These are phyloP conservation scores for Ornithoptera alexandrae DNA, from an alignment of 2,888 invertebrate species.

Conservation along the genomic window DNA sequence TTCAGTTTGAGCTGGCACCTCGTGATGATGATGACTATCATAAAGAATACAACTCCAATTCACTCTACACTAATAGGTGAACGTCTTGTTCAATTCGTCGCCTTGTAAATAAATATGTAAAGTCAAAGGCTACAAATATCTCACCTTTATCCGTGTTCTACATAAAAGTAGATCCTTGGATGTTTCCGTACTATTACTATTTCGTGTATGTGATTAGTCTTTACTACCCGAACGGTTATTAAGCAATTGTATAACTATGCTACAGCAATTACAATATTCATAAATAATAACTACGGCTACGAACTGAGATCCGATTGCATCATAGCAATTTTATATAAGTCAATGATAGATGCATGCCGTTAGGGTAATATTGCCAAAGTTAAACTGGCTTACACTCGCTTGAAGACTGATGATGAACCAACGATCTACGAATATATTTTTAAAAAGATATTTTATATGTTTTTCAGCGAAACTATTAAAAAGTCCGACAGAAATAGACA, in stretches of 20 bases:
- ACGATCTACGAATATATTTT: too few relatives aligned
- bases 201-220: neutral
- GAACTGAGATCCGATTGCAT: constrained; percentile 9
- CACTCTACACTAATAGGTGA: too few relatives aligned
- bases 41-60: too few relatives aligned
- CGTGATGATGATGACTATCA: too few relatives aligned
- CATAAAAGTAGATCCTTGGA: neutral
- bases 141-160: neutral
- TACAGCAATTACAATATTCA: constrained; percentile 10
- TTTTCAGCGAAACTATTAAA: too few relatives aligned
- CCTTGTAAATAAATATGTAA: too few relatives aligned
- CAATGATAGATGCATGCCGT: constrained; percentile 12
- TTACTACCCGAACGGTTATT: constrained; percentile 11
- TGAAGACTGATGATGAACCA: neutral
- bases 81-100: too few relatives aligned
- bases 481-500: too few relatives aligned
- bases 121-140: neutral
- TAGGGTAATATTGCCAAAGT: constrained; percentile 9
- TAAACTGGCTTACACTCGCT: neutral
- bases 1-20: too few relatives aligned
- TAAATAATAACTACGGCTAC: constrained; percentile 23
- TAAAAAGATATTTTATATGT: too few relatives aligned
- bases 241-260: constrained; percentile 17
- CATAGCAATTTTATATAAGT: constrained; percentile 11
- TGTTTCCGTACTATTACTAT: neutral